phyloP scores from a whole-genome alignment of 2,888 invertebrate genomes.

The Steromphala cineraria region DNA sequence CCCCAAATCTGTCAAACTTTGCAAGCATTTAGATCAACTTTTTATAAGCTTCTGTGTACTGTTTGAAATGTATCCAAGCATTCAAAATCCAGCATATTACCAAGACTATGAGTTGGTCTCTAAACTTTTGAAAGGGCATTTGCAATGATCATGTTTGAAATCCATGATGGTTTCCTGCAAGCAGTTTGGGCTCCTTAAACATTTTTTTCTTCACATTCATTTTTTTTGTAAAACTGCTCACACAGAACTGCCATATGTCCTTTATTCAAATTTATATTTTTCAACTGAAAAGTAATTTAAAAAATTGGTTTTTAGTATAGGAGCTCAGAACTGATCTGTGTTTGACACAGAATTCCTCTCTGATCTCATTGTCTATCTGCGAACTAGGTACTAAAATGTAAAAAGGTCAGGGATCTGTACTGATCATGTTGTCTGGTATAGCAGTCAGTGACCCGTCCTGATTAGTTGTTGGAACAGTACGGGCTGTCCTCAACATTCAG shows the following conservation, averaged over 20 bases:
- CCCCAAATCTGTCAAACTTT: not conserved
- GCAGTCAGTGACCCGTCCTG: too few relatives aligned
- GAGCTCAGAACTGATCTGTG: not conserved
- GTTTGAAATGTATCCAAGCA: not conserved
- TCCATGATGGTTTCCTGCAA: not conserved
- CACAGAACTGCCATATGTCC: too few relatives aligned
- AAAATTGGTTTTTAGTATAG: not conserved
- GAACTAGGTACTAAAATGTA: too few relatives aligned
- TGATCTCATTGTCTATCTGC: not conserved
- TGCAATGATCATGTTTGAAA: slow-evolving; percentile 4
- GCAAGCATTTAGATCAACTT: not conserved
- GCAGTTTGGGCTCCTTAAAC: not conserved
- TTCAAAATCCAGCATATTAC: not conserved
- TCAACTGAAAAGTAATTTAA: too few relatives aligned
- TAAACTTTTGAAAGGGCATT: slow-evolving; percentile 15
- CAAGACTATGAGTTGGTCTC: slow-evolving; percentile 11
- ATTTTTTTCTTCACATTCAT: too few relatives aligned
- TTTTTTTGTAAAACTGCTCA: too few relatives aligned
- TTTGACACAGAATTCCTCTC: not conserved
- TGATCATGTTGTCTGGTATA: too few relatives aligned
- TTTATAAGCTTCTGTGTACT: not conserved
- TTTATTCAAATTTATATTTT: too few relatives aligned
- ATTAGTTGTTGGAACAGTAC: too few relatives aligned
- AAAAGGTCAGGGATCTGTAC: too few relatives aligned
- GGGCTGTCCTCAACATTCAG: too few relatives aligned